phyloP scores from a whole-genome alignment of 2,888 invertebrate species.

The Thymelicus acteon region DNA sequence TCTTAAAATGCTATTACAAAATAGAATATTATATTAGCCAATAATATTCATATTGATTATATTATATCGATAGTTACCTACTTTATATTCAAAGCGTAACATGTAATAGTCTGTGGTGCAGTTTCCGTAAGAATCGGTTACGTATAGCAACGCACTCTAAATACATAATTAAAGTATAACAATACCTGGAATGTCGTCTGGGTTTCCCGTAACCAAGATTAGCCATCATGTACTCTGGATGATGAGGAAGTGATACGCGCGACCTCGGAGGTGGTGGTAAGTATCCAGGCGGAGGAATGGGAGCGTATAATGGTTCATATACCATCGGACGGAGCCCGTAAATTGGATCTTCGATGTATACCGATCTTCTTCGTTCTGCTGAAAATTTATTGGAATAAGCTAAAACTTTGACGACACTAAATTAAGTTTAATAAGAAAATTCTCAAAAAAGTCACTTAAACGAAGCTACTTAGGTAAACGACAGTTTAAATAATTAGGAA shows the following conservation, averaged over 20 bases:
- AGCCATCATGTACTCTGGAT: slow-evolving; percentile 70
- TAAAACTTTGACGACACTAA: no score
- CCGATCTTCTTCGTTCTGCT: slow-evolving; percentile 73
- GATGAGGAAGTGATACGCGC: slow-evolving; percentile 70
- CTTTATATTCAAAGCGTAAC: slow-evolving; percentile 43
- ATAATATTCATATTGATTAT: slow-evolving; percentile 37
- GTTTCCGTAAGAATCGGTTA: slow-evolving; percentile 25
- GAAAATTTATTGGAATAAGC: slow-evolving; percentile 42
- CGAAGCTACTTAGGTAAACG: no score
- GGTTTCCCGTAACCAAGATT: slow-evolving; percentile 61
- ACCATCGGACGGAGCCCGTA: slow-evolving; percentile 71
- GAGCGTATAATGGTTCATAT: slow-evolving; percentile 73
- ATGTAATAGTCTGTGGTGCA: slow-evolving; percentile 37
- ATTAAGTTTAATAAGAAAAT: no score
- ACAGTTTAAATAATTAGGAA: no score
- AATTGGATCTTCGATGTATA: slow-evolving; percentile 72
- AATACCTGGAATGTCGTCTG: slow-evolving; percentile 73
- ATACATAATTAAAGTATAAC: slow-evolving; percentile 24
- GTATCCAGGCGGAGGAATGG: slow-evolving; percentile 65
- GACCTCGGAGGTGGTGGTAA: slow-evolving; percentile 64
- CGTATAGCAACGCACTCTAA: slow-evolving; percentile 18
- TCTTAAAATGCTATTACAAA: slow-evolving; percentile 37
- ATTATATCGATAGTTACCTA: slow-evolving; percentile 21
- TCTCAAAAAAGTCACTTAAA: no score
- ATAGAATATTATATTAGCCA: slow-evolving; percentile 29